These are phyloP conservation scores for Drosophila sturtevanti DNA, from an alignment of 1,140 invertebrate genomes.

Conservation along the genomic window DNA sequence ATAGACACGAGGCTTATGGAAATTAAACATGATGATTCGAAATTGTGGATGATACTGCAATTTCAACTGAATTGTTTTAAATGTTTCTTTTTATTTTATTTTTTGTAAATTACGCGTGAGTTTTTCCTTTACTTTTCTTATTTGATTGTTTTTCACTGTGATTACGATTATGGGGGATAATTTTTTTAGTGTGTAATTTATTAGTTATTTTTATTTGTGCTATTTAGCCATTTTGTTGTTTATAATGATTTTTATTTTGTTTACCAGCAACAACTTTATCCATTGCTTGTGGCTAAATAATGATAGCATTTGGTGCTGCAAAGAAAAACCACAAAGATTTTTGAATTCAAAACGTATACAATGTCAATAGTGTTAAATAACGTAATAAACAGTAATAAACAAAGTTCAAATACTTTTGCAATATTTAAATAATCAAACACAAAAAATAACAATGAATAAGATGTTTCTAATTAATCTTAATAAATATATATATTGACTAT, in stretches of 20 bases:
- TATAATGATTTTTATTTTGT: constrained; percentile 10
- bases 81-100: background rate
- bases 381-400: too few species aligned
- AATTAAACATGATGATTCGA: constrained; percentile 91
- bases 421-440: too few species aligned
- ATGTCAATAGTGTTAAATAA: background rate
- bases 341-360: background rate
- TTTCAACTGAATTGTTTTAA: constrained; percentile 3
- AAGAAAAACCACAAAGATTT: background rate
- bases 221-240: constrained; percentile 16
- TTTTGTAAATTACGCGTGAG: too few species aligned
- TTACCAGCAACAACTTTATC: constrained; percentile 18
- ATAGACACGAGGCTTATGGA: constrained; percentile 95
- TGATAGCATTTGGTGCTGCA: constrained; percentile 18
- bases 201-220: constrained; percentile 43
- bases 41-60: too few species aligned
- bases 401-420: too few species aligned
- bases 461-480: too few species aligned
- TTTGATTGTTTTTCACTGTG: background rate
- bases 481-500: too few species aligned
- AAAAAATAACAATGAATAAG: too few species aligned
- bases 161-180: background rate
- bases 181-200: constrained; percentile 4
- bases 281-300: constrained; percentile 41
- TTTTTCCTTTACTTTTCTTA: background rate